These are phyloP conservation scores for Tuta absoluta DNA, from an alignment of 2,888 invertebrate species.

Conservation along the genomic window DNA sequence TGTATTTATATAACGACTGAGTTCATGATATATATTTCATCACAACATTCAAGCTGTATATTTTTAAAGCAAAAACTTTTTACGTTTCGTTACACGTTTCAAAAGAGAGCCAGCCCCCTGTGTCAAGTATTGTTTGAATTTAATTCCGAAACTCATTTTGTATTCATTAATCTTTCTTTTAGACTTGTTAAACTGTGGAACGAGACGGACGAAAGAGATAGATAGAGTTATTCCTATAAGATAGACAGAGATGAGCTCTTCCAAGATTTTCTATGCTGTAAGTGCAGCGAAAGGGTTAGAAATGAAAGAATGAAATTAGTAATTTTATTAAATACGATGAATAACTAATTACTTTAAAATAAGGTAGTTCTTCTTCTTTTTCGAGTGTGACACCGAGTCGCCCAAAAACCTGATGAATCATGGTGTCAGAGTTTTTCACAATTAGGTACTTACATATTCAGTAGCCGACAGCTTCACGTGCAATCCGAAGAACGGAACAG, in stretches of 20 bases:
- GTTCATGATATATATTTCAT: too few relatives aligned
- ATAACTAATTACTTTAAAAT: too few relatives aligned
- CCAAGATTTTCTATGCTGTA: slow-evolving; percentile 5
- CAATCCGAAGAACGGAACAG: too few relatives aligned
- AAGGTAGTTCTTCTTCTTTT: too few relatives aligned
- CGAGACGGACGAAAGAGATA: slow-evolving; percentile 16
- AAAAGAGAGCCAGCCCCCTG: background rate
- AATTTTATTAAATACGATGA: too few relatives aligned
- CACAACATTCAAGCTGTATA: background rate
- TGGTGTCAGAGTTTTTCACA: too few relatives aligned
- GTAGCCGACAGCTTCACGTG: too few relatives aligned
- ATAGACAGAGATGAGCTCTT: background rate
- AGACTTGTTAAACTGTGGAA: slow-evolving; percentile 26
- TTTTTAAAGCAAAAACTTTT: slow-evolving; percentile 12
- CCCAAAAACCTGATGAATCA: too few relatives aligned
- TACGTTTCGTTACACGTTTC: slow-evolving; percentile 1
- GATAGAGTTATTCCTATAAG: background rate
- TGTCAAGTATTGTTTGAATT: slow-evolving; percentile 39
- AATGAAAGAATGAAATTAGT: slow-evolving; percentile 12
- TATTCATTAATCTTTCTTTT: slow-evolving; percentile 42
- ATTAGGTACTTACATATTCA: too few relatives aligned
- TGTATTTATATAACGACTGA: too few relatives aligned
- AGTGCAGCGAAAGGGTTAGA: slow-evolving; percentile 15
- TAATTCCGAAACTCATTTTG: slow-evolving; percentile 40
- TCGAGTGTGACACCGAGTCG: too few relatives aligned